Conservation (phyloP, 2,113 vertebrate species). For the Podarcis muralis region DNA sequence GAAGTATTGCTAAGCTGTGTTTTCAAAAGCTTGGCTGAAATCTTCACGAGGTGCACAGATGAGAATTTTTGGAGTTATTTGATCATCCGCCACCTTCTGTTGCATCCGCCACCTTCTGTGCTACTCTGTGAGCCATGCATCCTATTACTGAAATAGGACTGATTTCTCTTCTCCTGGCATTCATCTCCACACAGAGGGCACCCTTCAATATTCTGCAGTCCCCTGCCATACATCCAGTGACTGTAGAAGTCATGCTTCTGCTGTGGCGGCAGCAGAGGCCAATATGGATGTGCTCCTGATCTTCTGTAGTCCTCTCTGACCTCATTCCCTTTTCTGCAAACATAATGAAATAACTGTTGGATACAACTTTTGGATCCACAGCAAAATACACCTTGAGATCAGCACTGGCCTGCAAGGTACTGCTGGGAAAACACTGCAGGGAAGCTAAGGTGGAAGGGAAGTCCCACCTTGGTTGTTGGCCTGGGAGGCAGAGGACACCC, state of each 20-base stretch:
- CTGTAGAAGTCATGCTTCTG: background rate
- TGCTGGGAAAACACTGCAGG: too few relatives aligned
- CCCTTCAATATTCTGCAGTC: background rate
- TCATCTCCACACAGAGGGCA: background rate
- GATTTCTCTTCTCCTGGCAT: background rate
- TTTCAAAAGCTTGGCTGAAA: constrained; percentile 11
- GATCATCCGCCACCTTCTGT: background rate
- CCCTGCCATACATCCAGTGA: background rate
- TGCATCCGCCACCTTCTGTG: background rate
- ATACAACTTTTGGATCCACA: background rate
- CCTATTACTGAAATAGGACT: background rate
- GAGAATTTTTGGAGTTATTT: too few relatives aligned
- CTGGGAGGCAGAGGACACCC: too few relatives aligned
- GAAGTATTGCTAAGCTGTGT: background rate
- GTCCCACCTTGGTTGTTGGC: too few relatives aligned
- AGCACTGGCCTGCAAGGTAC: too few relatives aligned
- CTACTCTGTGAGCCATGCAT: background rate
- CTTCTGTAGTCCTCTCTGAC: background rate
- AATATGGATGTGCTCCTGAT: background rate
- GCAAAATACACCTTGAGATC: background rate
- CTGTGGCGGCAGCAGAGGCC: background rate
- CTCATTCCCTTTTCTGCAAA: background rate
- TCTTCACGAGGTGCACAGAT: background rate
- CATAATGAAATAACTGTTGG: background rate
- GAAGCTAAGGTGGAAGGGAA: too few relatives aligned